These are phyloP conservation scores for Steatornis caripensis DNA, from an alignment of 2,113 vertebrate genomes.

Conservation along the genomic window DNA sequence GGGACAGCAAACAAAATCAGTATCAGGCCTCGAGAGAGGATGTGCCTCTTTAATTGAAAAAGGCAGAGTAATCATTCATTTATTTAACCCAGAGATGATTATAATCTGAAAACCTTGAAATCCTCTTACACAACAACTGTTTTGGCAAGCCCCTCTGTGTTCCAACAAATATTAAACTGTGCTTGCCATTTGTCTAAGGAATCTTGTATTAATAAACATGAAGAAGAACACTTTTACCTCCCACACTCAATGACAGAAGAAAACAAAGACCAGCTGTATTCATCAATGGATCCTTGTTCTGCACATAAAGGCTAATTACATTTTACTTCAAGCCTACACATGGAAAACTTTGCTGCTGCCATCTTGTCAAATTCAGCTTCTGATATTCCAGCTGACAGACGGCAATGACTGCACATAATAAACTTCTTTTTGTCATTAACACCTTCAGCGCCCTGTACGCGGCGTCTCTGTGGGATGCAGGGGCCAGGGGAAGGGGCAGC, in stretches of 20 bases:
- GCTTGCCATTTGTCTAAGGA: constrained; percentile 81
- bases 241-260: constrained; percentile 80
- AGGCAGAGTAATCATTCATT: constrained; percentile 68
- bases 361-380: constrained; percentile 68
- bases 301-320: constrained; percentile 86
- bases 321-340: constrained; percentile 85
- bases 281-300: constrained; percentile 90
- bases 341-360: constrained; percentile 81
- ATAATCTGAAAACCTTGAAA: constrained; percentile 70
- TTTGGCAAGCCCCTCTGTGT: constrained; percentile 73
- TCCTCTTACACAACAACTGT: constrained; percentile 78
- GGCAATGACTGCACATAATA: constrained; percentile 26
- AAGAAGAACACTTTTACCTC: constrained; percentile 84
- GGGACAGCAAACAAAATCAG: constrained; percentile 17
- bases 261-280: constrained; percentile 87
- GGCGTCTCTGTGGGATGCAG: neutral
- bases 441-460: constrained; percentile 2
- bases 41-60: constrained; percentile 58
- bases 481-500: neutral
- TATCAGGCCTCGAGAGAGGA: constrained; percentile 25
- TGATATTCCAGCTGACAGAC: constrained; percentile 70
- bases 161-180: constrained; percentile 79
- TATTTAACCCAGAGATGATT: constrained; percentile 70
- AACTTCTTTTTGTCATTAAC: constrained; percentile 23
- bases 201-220: constrained; percentile 86